phyloP scores from a whole-genome alignment of 2,888 invertebrate genomes.

The Asteroscopus sphinx region DNA sequence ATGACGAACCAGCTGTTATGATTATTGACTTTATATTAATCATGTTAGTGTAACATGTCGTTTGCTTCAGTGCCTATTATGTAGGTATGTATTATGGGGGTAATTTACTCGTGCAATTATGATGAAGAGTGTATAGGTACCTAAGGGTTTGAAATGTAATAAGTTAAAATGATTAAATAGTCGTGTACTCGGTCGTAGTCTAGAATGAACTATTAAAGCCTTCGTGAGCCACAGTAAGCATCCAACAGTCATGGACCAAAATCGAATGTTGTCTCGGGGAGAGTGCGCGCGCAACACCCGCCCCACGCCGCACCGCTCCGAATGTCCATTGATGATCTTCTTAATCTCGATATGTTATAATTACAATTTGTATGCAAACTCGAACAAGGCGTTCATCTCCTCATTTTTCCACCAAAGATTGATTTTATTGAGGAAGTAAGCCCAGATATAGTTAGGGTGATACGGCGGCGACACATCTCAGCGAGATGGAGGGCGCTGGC shows the following conservation, averaged over 20 bases:
- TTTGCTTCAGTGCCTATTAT: conserved; percentile 10
- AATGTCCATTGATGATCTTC: conserved; percentile 88
- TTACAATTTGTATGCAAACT: conserved; percentile 70
- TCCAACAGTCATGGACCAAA: conserved; percentile 90
- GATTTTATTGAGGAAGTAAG: conserved; percentile 44
- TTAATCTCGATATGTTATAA: conserved; percentile 82
- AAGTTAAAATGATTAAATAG: conserved; percentile 67
- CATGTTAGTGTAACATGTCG: conserved; percentile 33
- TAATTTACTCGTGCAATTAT: conserved; percentile 1
- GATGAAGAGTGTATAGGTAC: conserved; percentile 12
- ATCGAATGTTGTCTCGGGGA: conserved; percentile 88
- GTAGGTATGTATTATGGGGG: background rate
- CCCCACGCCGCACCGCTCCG: conserved; percentile 81
- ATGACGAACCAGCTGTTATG: conserved; percentile 47
- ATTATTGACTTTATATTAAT: conserved; percentile 22
- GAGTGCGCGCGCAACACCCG: conserved; percentile 85
- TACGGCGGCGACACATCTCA: conserved; percentile 47
- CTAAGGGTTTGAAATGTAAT: conserved; percentile 20
- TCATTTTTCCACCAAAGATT: conserved; percentile 41
- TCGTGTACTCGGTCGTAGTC: conserved; percentile 73
- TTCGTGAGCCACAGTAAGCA: conserved; percentile 86
- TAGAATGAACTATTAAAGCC: conserved; percentile 88
- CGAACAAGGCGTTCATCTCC: conserved; percentile 40
- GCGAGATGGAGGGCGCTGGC: conserved; percentile 78
- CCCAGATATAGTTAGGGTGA: conserved; percentile 40